Conservation (phyloP, 2,113 vertebrate species). For the Semicossyphus pulcher region DNA sequence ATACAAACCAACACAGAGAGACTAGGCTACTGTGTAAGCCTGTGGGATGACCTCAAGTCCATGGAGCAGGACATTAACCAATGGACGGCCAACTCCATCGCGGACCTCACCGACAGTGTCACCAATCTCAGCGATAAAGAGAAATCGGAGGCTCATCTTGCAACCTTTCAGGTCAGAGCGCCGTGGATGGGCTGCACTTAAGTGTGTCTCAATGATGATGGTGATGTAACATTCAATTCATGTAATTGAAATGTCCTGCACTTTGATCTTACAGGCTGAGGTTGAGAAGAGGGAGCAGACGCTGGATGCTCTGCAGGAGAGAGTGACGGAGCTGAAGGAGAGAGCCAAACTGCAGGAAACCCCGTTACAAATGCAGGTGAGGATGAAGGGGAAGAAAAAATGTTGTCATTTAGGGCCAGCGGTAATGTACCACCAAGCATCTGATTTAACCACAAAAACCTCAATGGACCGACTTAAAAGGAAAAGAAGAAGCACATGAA, state of each 20-base stretch:
- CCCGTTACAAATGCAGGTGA: conserved; percentile 93
- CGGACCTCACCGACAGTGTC: conserved; percentile 86
- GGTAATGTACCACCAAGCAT: neutral
- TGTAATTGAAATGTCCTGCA: conserved; percentile 23
- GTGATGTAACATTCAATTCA: conserved; percentile 8
- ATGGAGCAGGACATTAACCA: conserved; percentile 88
- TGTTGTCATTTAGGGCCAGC: neutral
- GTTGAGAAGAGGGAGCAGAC: conserved; percentile 87
- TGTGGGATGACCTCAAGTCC: conserved; percentile 91
- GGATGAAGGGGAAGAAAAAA: neutral
- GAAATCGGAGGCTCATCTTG: conserved; percentile 83
- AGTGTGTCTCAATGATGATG: neutral
- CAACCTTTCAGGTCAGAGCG: conserved; percentile 88
- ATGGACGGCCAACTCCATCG: conserved; percentile 86
- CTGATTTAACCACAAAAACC: no score
- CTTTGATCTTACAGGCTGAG: conserved; percentile 86
- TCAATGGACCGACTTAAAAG: no score
- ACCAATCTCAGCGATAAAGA: conserved; percentile 83
- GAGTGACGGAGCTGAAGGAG: conserved; percentile 89
- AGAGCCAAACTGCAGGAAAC: conserved; percentile 86
- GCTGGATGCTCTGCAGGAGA: conserved; percentile 87
- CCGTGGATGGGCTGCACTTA: neutral
- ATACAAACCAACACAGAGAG: conserved; percentile 89
- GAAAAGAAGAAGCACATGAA: neutral
- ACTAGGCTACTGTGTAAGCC: conserved; percentile 82